Base-by-base conservation (phyloP, 2,888 invertebrate species). In the Leucophenga montana region DNA sequence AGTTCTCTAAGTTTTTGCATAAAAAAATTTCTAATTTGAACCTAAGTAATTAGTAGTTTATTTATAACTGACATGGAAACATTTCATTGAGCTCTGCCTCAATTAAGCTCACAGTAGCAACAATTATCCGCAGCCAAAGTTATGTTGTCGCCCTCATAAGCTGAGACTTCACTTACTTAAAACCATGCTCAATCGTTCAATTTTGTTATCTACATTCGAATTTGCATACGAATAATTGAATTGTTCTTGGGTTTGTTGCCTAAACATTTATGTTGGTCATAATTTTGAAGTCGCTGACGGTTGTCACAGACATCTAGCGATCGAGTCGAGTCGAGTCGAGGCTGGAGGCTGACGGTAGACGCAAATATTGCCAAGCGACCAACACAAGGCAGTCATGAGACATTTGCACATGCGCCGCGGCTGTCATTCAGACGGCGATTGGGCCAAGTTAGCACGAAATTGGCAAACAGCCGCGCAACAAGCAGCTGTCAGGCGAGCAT, bases 221-320 rank as follows among this genome's bases (percentile, higher is more conserved):
- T 83, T 78, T 85, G 79, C 77, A 85, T 82, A 78, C 78, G 77
- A 78, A 78, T 84, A 84, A 85, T 86, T 86, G 85, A 86, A 86
- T 85, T 85, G 85, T 85, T 77, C 75, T 74, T 71, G 78, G 73
- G 39, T 77, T 78, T 79, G 78, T 78, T 85, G 86, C 83, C 77
- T 82, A 79, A 85, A 78, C 86, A 83, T 85, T 85, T 83, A 85
- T 85, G 83, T 81, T 83, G 82, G 75, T 78, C 77, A 84, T 84
- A 84, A 84, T 79, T 82, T 83, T 78, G 71, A 75, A 71, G 77
- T 76, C 75, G 77, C 77, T 83, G 81, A 85, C 80, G 81, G 79
- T 82, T 75, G 59, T 75, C 71, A 65, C 68, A 69, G 68, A 68
- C 68, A 67, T 54, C 73, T 76, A 76, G 73, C 59, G 13, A 33